Conservation (phyloP, 64 coral and sea anemone species). For the Pocillopora verrucosa region DNA sequence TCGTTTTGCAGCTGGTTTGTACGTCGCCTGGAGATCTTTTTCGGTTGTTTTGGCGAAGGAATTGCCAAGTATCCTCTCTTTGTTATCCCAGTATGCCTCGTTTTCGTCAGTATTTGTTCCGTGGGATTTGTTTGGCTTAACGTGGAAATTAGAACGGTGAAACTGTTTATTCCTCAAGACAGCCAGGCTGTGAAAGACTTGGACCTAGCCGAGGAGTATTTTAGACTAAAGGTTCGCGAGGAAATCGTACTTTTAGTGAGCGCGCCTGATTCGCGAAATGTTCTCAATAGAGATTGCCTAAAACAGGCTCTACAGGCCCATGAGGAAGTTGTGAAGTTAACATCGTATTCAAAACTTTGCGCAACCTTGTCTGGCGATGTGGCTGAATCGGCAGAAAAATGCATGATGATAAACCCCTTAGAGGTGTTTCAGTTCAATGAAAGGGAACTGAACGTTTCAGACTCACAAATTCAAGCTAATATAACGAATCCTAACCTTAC, state of each 20-base stretch:
- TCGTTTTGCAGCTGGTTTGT: constrained; percentile 20
- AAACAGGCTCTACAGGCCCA: constrained; percentile 51
- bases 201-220: constrained; percentile 54
- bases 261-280: constrained; percentile 11
- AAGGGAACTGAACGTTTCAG: constrained; percentile 15
- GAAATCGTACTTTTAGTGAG: constrained; percentile 39
- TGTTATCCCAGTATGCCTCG: constrained; percentile 34
- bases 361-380: constrained; percentile 17
- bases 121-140: constrained; percentile 63
- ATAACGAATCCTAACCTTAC: neutral
- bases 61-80: constrained; percentile 46
- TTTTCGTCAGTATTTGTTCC: constrained; percentile 44
- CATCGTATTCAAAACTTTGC: constrained; percentile 51
- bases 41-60: constrained; percentile 49
- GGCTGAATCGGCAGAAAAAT: constrained; percentile 13
- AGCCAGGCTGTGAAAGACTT: constrained; percentile 82
- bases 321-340: constrained; percentile 16
- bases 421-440: constrained; percentile 61
- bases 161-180: constrained; percentile 77
- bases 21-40: constrained; percentile 21
- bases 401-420: constrained; percentile 65
- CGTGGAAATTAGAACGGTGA: constrained; percentile 73
- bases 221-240: constrained; percentile 33
- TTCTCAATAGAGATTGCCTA: constrained; percentile 55
- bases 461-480: constrained; percentile 12